These are phyloP conservation scores for Bugula neritina DNA, from an alignment of 2,888 invertebrate species.

Conservation along the genomic window DNA sequence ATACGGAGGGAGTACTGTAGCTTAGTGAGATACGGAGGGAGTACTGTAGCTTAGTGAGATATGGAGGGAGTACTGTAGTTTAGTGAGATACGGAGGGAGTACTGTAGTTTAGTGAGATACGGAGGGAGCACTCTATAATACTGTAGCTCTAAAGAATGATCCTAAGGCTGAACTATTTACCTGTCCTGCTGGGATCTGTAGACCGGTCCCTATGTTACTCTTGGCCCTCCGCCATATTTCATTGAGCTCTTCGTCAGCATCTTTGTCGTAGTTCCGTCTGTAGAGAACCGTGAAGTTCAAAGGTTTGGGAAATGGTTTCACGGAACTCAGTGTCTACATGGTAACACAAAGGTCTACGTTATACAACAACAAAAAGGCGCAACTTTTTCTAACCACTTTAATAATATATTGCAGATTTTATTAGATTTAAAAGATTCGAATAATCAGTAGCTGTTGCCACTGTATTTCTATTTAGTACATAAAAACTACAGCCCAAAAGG, in stretches of 20 bases:
- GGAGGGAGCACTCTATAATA: too few species aligned
- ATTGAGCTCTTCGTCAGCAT: not conserved
- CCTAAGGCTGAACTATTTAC: too few species aligned
- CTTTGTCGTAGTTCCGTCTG: not conserved
- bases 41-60: too few species aligned
- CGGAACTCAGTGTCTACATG: not conserved
- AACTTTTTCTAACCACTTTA: not conserved
- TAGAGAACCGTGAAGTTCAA: not conserved
- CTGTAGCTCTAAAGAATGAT: too few species aligned
- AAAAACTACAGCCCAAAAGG: not conserved
- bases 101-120: too few species aligned
- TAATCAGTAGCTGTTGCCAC: not conserved
- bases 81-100: too few species aligned
- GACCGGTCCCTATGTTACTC: not conserved
- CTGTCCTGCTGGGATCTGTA: not conserved
- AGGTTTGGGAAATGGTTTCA: constrained; percentile 2
- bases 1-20: too few species aligned
- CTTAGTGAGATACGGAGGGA: too few species aligned
- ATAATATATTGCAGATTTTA: too few species aligned
- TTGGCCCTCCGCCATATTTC: not conserved
- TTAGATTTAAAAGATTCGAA: too few species aligned
- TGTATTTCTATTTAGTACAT: not conserved
- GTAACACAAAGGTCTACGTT: not conserved
- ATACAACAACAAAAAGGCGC: not conserved
- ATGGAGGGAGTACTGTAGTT: too few species aligned